These are phyloP conservation scores for Bos javanicus DNA, from an alignment of 2,113 vertebrate species.

Conservation along the genomic window DNA sequence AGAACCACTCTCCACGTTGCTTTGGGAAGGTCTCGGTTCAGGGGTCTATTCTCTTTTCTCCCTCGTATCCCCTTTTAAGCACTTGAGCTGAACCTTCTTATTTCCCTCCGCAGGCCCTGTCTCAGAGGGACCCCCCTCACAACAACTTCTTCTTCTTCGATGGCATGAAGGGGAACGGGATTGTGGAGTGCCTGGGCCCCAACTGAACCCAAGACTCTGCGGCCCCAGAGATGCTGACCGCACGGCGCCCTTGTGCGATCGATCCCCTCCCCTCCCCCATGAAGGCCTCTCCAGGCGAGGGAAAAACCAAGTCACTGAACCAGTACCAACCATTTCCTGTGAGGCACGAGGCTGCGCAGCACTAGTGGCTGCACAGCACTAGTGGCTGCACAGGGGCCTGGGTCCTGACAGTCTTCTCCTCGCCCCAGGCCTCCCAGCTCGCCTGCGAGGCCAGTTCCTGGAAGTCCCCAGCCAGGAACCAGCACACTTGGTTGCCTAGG, in stretches of 20 bases:
- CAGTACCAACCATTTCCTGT: neutral
- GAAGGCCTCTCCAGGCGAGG: neutral
- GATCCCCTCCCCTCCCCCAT: neutral
- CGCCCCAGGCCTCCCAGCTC: neutral
- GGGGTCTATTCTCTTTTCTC: neutral
- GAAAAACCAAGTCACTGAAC: neutral
- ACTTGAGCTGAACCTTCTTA: neutral
- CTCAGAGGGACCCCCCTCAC: slow-evolving; percentile 91
- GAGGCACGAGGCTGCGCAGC: neutral
- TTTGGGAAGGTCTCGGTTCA: neutral
- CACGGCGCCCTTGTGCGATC: rapidly evolving
- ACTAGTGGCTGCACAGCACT: neutral
- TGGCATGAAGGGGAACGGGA: slow-evolving; percentile 88
- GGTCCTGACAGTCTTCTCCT: neutral
- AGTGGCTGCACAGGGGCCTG: neutral
- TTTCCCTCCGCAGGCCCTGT: slow-evolving; percentile 85
- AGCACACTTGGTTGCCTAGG: neutral
- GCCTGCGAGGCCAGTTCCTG: neutral
- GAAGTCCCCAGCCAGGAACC: neutral
- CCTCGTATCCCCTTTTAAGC: neutral
- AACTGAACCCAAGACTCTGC: slow-evolving; percentile 70
- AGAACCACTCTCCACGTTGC: neutral
- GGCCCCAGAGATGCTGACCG: neutral
- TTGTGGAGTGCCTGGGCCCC: slow-evolving; percentile 89
- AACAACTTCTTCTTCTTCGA: slow-evolving; percentile 97